These are phyloP conservation scores for Phrynocephalus guinanensis DNA, from an alignment of 2,797 vertebrate genomes.

Conservation along the genomic window DNA sequence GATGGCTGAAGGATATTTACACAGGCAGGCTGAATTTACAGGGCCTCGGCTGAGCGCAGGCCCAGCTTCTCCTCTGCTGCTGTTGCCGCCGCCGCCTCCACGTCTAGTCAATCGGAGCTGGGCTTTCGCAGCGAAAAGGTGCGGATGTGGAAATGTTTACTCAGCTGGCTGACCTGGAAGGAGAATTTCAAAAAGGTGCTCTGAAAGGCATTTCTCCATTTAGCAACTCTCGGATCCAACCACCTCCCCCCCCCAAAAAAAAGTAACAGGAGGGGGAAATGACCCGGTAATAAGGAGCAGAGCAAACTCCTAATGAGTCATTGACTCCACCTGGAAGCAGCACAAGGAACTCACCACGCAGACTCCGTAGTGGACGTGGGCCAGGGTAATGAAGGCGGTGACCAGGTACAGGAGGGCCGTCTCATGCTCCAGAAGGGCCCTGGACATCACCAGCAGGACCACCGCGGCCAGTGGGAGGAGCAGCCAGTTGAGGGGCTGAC, in stretches of 20 bases:
- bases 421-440: slow-evolving; percentile 75
- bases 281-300: too few species aligned
- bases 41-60: slow-evolving; percentile 84
- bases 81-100: slow-evolving; percentile 53
- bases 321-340: too few species aligned
- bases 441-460: slow-evolving; percentile 79
- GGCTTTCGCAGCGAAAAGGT: slow-evolving; percentile 94
- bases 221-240: too few species aligned
- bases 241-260: too few species aligned
- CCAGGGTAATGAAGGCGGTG: slow-evolving; percentile 83
- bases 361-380: slow-evolving; percentile 94
- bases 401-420: slow-evolving; percentile 83
- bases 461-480: slow-evolving; percentile 85
- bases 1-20: slow-evolving; percentile 87
- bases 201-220: too few species aligned
- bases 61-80: slow-evolving; percentile 85
- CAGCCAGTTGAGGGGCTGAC: slow-evolving; percentile 90
- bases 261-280: too few species aligned
- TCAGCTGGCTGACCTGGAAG: slow-evolving; percentile 91
- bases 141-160: slow-evolving; percentile 91
- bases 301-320: too few species aligned
- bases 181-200: too few species aligned
- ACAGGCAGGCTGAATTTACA: slow-evolving; percentile 81
- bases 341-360: slow-evolving; percentile 86
- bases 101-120: slow-evolving; percentile 89